Evolutionary conservation across 1,140 invertebrate species (phyloP), one percentile per base, ranked within the genome.

Genomic region (Brevipalpus yothersi): DNA sequence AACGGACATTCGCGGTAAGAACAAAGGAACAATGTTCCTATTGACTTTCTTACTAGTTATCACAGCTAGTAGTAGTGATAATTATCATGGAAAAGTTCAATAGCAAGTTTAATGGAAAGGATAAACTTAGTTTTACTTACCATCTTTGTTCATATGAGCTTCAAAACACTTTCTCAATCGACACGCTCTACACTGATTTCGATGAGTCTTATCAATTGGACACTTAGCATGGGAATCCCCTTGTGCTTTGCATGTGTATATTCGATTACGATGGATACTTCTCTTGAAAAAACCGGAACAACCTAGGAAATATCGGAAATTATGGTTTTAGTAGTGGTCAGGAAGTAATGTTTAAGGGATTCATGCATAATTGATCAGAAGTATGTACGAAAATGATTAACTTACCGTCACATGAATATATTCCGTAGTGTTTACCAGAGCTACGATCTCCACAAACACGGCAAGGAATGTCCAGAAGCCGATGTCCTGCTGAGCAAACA

Each of bases 61-160:
- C n/a, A n/a, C n/a, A n/a, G n/a, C n/a, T n/a, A n/a, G n/a, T n/a
- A n/a, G n/a, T n/a, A n/a, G n/a, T n/a, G n/a, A n/a, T n/a, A n/a
- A n/a, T n/a, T n/a, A 31, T 3, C 31, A 31, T 31, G 31, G 5
- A 31, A 31, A 31, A 31, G 5, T 31, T 31, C 5, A 2, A 31
- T 5, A 31, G 31, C 31, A 31, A 31, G 5, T 31, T 31, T 31
- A 5, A 31, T 31, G 31, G 5, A 5, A 31, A 31, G 31, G 5
- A 31, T 31, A 5, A 31, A 5, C 2, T 5, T 3, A 31, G 5
- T 31, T 45, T 13, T 15, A 51, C 86, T 86, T 75, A 95, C 92
- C 91, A 76, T 96, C 91, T 78, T 93, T 94, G 71, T 96, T 95
- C 92, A 97, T 97, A 63, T 87, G 84, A 47, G 88, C 89, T 71